Evolutionary conservation across 1,140 invertebrate species (phyloP), one percentile per base, ranked within the genome.

Genomic region (Pseudomyrmex concolor): DNA sequence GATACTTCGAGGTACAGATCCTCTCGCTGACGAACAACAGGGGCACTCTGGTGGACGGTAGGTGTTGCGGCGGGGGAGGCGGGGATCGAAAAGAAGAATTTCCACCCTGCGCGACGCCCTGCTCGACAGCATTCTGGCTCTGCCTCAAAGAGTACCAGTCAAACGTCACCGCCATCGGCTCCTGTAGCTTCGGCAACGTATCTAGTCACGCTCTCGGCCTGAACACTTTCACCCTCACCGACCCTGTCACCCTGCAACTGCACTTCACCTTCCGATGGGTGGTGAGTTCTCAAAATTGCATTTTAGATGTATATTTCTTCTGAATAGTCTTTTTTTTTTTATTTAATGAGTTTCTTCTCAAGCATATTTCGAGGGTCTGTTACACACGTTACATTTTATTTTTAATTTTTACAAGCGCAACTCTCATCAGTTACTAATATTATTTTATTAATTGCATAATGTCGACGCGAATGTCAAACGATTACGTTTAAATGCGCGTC

Each of bases 61-160:
- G 95, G 91, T 98, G 97, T 95, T 98, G 98, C 94, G 97, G 97
- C 78, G 91, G 90, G 93, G 91, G 93, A 94, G 88, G 94, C 93
- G 84, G 94, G 43, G 84, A 80, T 54, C 86, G 84, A 74, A 83
- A 72, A 55, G 86, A 78, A 77, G 84, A 67, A 51, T 89, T 89
- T 67, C 92, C 91, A 78, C 92, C 93, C 3, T 95, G 95, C 91
- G 93, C 95, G 76, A 94, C 95, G 78, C 94, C 95, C 64, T 98
- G 98, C 94, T 96, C 96, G 91, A 98, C 98, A 15, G 96, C 96
- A 90, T 98, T 98, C 94, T 95, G 97, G 89, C 95, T 98, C 87
- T 98, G 98, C 94, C 96, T 98, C 87, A 98, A 98, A 95, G 97
- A 98, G 94, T 98, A 98, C 93, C 97, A 98, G 95, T 97, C 96